A percentile compares a stretch with the other conserved stretches of the same genome.
Conservation (phyloP, 1,140 invertebrate genomes). For the Drosophila novamexicana region DNA sequence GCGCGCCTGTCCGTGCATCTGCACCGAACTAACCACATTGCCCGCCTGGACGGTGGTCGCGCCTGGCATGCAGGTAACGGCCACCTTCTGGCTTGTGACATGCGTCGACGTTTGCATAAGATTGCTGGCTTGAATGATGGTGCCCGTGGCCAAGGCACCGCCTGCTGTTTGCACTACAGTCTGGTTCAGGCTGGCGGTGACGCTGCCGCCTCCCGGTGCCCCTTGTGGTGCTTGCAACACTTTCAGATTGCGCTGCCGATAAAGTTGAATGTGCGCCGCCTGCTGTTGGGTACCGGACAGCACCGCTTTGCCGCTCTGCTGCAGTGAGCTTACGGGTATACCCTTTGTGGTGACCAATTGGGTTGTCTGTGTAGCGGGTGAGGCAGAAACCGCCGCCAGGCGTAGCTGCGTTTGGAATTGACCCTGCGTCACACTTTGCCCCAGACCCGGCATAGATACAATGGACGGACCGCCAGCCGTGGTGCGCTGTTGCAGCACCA, state of each 20-base stretch:
- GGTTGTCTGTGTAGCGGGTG: slow-evolving; percentile 83
- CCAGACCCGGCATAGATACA: slow-evolving; percentile 80
- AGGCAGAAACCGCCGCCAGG: slow-evolving; percentile 80
- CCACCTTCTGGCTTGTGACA: slow-evolving; percentile 78
- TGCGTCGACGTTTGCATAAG: slow-evolving; percentile 70
- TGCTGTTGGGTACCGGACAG: slow-evolving; percentile 85
- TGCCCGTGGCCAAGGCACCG: slow-evolving; percentile 60
- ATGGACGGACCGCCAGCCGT: slow-evolving; percentile 84
- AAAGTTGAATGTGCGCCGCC: slow-evolving; percentile 85
- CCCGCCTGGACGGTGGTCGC: slow-evolving; percentile 53
- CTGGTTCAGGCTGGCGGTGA: slow-evolving; percentile 43
- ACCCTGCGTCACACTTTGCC: slow-evolving; percentile 81
- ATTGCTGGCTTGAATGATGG: slow-evolving; percentile 73
- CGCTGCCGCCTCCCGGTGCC: slow-evolving; percentile 18
- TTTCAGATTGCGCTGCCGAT: slow-evolving; percentile 85
- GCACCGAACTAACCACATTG: slow-evolving; percentile 75
- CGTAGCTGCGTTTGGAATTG: slow-evolving; percentile 85
- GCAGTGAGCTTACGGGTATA: slow-evolving; percentile 80
- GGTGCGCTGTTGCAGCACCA: slow-evolving; percentile 73
- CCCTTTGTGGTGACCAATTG: slow-evolving; percentile 83
- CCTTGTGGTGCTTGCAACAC: slow-evolving; percentile 72
- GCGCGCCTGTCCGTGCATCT: slow-evolving; percentile 69
- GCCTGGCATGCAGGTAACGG: slow-evolving; percentile 76
- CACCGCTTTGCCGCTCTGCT: slow-evolving; percentile 84
- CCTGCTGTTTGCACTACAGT: slow-evolving; percentile 70